Evolutionary conservation across 2,113 vertebrate genomes (phyloP).

Genomic region (Tursiops truncatus): DNA sequence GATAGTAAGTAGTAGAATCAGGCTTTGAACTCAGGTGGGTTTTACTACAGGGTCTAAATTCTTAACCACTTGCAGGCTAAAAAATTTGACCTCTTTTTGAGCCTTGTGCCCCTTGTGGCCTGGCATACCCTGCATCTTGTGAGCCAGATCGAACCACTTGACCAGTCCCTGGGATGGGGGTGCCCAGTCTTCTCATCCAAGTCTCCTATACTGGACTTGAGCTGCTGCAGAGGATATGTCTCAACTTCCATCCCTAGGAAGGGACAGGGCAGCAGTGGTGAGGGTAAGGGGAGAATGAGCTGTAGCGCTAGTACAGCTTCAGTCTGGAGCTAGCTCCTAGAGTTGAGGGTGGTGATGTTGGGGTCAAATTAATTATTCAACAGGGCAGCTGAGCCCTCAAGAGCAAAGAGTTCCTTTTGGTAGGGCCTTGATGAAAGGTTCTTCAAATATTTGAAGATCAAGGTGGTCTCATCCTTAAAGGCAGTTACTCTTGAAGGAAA

Average conservation of each 20-base stretch:
- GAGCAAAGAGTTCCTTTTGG: background rate
- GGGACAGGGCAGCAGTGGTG: too few relatives aligned
- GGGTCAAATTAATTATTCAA: background rate
- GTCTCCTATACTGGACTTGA: background rate
- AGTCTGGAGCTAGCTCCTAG: background rate
- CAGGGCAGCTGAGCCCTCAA: background rate
- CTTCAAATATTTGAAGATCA: slow-evolving; percentile 5
- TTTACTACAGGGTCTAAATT: background rate
- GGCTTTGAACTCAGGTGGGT: background rate
- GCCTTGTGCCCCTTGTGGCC: background rate
- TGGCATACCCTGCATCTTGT: background rate
- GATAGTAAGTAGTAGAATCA: background rate
- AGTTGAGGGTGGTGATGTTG: background rate
- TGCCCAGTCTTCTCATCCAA: background rate
- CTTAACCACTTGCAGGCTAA: background rate
- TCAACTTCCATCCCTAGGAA: background rate
- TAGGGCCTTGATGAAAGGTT: background rate
- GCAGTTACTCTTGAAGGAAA: background rate
- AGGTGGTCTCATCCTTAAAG: background rate
- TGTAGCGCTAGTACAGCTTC: background rate
- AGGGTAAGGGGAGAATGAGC: accelerated
- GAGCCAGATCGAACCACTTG: background rate
- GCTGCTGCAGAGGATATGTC: background rate
- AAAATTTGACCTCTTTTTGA: background rate
- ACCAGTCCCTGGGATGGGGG: background rate